Percentiles rank a stretch among this genome's conserved stretches.
These are phyloP conservation scores for Myiozetetes cayanensis DNA, from an alignment of 2,113 vertebrate genomes.

Conservation along the genomic window DNA sequence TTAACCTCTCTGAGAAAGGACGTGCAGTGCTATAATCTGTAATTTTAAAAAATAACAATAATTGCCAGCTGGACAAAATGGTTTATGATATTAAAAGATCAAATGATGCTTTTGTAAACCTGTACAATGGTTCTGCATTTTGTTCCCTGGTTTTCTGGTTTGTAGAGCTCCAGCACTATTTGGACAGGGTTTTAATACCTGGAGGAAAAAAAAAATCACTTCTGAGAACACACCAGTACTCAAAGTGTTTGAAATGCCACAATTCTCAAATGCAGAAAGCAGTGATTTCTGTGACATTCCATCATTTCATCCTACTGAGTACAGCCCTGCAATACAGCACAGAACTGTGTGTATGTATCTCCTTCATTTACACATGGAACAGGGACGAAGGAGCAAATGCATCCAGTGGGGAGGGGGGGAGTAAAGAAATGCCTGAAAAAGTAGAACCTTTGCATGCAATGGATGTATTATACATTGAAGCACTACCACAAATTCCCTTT, in stretches of 20 bases:
- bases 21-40: background rate
- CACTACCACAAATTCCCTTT: background rate
- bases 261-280: background rate
- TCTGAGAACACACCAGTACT: background rate
- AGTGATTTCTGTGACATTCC: background rate
- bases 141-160: background rate
- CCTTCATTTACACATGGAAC: background rate
- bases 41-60: background rate
- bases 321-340: background rate
- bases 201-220: background rate
- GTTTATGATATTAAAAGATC: background rate
- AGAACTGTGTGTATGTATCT: background rate
- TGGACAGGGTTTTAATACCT: background rate
- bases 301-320: background rate
- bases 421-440: background rate
- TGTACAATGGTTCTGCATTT: background rate
- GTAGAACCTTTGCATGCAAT: background rate
- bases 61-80: background rate
- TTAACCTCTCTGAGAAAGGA: background rate
- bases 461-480: accelerated
- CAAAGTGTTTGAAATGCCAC: background rate
- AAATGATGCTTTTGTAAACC: background rate
- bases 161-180: background rate
- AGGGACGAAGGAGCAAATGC: background rate
- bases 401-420: background rate